Conservation (phyloP, 2,888 invertebrate genomes). For the Heliothis peltigera region DNA sequence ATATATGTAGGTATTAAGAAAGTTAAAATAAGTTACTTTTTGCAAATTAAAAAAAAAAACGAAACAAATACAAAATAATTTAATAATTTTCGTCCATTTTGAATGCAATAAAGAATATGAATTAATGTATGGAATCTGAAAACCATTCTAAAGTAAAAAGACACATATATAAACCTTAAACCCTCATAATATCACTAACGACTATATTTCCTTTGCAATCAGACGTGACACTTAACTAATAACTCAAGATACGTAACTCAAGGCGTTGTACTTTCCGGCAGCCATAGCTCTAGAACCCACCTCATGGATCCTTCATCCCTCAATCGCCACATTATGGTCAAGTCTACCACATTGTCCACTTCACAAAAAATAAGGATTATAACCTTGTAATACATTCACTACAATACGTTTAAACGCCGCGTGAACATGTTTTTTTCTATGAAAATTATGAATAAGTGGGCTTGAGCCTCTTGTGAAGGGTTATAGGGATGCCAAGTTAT, state of each 20-base stretch:
- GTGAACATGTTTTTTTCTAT: slow-evolving; percentile 77
- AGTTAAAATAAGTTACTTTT: too few species aligned
- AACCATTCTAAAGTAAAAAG: too few species aligned
- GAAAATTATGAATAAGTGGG: slow-evolving; percentile 85
- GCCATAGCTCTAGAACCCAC: slow-evolving; percentile 29
- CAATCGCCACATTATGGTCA: slow-evolving; percentile 81
- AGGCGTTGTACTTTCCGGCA: slow-evolving; percentile 26
- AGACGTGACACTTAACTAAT: background rate
- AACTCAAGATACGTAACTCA: too few species aligned
- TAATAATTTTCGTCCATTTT: too few species aligned
- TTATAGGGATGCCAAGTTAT: slow-evolving; percentile 47
- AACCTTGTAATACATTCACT: slow-evolving; percentile 76
- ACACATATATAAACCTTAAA: too few species aligned
- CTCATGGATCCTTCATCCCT: slow-evolving; percentile 74
- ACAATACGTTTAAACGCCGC: slow-evolving; percentile 69
- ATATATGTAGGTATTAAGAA: too few species aligned
- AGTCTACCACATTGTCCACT: slow-evolving; percentile 76
- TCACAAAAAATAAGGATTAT: slow-evolving; percentile 80
- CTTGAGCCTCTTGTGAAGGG: slow-evolving; percentile 69
- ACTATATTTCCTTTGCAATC: background rate
- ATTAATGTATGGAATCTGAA: too few species aligned
- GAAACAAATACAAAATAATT: too few species aligned
- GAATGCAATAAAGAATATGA: too few species aligned
- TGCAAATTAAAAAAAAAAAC: too few species aligned
- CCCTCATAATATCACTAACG: too few species aligned